A percentile compares a stretch with the other conserved stretches of the same genome.
Evolutionary conservation across 2,797 vertebrate species (phyloP).

Genomic region (Leptatherina wallacei): DNA sequence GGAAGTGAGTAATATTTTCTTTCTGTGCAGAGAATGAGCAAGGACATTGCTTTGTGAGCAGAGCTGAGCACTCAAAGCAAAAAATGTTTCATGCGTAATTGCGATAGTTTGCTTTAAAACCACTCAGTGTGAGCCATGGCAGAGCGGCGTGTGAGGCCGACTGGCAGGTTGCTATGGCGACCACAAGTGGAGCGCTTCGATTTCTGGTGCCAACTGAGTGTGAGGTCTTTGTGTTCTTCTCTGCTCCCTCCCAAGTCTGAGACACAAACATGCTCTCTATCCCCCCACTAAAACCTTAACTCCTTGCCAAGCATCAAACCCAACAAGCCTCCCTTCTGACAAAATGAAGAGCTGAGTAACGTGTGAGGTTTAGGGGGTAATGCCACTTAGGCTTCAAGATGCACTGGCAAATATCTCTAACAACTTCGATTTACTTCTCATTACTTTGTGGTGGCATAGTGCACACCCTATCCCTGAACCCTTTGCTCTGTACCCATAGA

Average conservation of each 20-base stretch:
- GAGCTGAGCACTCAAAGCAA: slow-evolving; percentile 10
- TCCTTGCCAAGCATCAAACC: slow-evolving; percentile 32
- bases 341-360: slow-evolving; percentile 22
- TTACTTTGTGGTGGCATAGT: slow-evolving; percentile 47
- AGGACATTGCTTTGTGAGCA: slow-evolving; percentile 31
- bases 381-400: slow-evolving; percentile 61
- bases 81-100: slow-evolving; percentile 43
- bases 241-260: background rate
- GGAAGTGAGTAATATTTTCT: slow-evolving; percentile 38
- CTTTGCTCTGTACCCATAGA: slow-evolving; percentile 30
- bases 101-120: slow-evolving; percentile 56
- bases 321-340: slow-evolving; percentile 26
- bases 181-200: slow-evolving; percentile 68
- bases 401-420: slow-evolving; percentile 50
- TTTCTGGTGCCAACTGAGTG: slow-evolving; percentile 69
- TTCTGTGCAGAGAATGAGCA: slow-evolving; percentile 23
- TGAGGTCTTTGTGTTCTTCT: slow-evolving; percentile 72
- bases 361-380: slow-evolving; percentile 53
- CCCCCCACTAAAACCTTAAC: slow-evolving; percentile 21
- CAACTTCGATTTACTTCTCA: slow-evolving; percentile 66
- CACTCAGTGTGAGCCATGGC: slow-evolving; percentile 32
- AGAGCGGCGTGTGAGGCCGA: slow-evolving; percentile 42
- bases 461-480: slow-evolving; percentile 45
- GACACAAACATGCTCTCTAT: slow-evolving; percentile 53
- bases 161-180: slow-evolving; percentile 73